phyloP scores from a whole-genome alignment of 2,888 invertebrate genomes.

The Athrips mouffetella region DNA sequence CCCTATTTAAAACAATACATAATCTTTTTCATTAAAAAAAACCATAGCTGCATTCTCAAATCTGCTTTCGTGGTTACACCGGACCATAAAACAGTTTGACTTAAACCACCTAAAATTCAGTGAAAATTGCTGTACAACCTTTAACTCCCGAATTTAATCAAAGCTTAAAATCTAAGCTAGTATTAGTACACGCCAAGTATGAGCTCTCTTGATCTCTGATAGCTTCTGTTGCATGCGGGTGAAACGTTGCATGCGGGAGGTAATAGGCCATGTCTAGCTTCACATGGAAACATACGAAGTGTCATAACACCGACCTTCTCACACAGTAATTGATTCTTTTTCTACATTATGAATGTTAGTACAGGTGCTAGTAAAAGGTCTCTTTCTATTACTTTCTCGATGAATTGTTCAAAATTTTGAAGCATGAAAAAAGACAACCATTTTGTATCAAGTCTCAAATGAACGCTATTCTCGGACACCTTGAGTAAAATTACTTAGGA shows the following conservation, averaged over 20 bases:
- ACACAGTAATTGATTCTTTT: too few relatives aligned
- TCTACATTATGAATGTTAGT: too few relatives aligned
- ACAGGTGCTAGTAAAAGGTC: too few relatives aligned
- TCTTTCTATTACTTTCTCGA: too few relatives aligned
- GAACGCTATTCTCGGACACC: too few relatives aligned
- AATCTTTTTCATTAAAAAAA: too few relatives aligned
- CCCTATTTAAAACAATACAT: too few relatives aligned
- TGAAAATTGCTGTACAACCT: conserved; percentile 3
- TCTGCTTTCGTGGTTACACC: background rate
- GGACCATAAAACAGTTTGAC: background rate
- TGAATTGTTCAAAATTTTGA: too few relatives aligned
- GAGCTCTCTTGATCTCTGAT: conserved; percentile 53
- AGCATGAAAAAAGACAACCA: too few relatives aligned
- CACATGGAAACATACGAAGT: conserved; percentile 34
- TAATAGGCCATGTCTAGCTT: conserved; percentile 47
- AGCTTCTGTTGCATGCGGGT: conserved; percentile 54
- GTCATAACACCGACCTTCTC: conserved; percentile 11
- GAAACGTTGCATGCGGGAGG: conserved; percentile 48
- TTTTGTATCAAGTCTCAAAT: too few relatives aligned
- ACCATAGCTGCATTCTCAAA: too few relatives aligned
- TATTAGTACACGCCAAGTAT: conserved; percentile 23
- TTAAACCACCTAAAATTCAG: background rate
- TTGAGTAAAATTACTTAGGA: too few relatives aligned
- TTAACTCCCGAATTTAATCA: conserved; percentile 16
- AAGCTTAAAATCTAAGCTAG: conserved; percentile 14